Conservation (phyloP, 2,113 vertebrate species). For the Anthoscopus minutus region DNA sequence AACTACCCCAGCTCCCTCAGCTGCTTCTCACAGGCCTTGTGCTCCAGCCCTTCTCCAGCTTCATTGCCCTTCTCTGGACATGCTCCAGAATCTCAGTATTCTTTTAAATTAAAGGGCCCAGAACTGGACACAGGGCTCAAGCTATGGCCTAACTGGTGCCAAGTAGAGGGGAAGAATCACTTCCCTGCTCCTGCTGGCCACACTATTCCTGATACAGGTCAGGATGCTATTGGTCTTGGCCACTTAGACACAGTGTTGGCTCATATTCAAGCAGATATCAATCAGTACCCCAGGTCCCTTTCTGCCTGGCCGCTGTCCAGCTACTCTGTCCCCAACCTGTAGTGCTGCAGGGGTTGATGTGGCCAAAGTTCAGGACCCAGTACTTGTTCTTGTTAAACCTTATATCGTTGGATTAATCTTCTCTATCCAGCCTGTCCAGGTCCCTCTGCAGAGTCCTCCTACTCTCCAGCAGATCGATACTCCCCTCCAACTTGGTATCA, state of each 20-base stretch:
- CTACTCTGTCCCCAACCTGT: background rate
- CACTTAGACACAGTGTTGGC: background rate
- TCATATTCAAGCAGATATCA: background rate
- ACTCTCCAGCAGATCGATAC: background rate
- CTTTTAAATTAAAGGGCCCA: background rate
- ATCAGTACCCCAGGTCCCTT: background rate
- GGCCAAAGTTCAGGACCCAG: background rate
- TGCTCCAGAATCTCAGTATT: background rate
- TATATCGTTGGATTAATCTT: background rate
- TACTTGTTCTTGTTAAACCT: background rate
- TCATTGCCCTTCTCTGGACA: background rate
- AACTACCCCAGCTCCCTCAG: background rate
- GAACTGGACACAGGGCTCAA: background rate
- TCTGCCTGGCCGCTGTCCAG: background rate
- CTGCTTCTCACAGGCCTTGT: background rate
- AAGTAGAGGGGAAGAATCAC: background rate
- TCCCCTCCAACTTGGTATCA: background rate
- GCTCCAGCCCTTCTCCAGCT: background rate
- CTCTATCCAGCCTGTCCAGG: background rate
- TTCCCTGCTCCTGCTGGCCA: background rate
- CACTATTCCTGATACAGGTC: background rate
- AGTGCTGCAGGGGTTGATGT: background rate
- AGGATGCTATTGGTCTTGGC: background rate
- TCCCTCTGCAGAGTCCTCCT: background rate
- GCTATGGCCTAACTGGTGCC: background rate